A percentile compares a stretch with the other conserved stretches of the same genome.
These are phyloP conservation scores for Hirtodrosophila duncani DNA, from an alignment of 2,888 invertebrate species.

Conservation along the genomic window DNA sequence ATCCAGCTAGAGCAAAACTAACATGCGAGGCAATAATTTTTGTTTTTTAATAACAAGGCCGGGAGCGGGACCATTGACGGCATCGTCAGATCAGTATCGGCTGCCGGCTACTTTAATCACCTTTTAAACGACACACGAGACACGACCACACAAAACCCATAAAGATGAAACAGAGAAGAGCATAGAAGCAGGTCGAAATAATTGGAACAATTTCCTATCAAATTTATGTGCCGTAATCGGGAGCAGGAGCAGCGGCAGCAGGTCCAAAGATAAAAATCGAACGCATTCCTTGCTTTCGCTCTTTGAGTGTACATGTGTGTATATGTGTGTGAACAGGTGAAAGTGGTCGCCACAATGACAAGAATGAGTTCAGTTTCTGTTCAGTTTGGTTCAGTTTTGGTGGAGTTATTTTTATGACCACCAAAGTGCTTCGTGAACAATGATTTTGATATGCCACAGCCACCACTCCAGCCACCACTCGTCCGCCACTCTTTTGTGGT, in stretches of 20 bases:
- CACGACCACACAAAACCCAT: constrained; percentile 70
- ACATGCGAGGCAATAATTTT: constrained; percentile 58
- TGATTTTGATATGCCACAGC: constrained; percentile 55
- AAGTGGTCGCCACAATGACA: constrained; percentile 54
- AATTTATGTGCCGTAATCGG: constrained; percentile 72
- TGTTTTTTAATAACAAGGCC: constrained; percentile 59
- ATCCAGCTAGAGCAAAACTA: too few relatives aligned
- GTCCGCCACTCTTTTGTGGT: constrained; percentile 46
- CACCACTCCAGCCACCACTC: constrained; percentile 23
- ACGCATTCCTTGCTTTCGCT: constrained; percentile 41
- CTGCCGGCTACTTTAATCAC: constrained; percentile 59
- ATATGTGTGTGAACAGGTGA: constrained; percentile 56
- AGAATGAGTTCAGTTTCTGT: constrained; percentile 45
- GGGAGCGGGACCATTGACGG: constrained; percentile 1
- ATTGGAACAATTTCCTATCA: constrained; percentile 72
- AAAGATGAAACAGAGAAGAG: constrained; percentile 41
- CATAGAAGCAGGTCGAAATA: constrained; percentile 50
- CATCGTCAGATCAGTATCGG: constrained; percentile 34
- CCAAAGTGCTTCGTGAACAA: constrained; percentile 69
- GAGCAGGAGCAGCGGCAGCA: constrained; percentile 72
- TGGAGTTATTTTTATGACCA: constrained; percentile 62
- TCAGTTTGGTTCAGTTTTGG: too few relatives aligned
- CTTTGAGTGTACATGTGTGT: constrained; percentile 7
- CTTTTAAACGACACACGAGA: constrained; percentile 55
- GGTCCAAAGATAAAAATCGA: constrained; percentile 73